Evolutionary conservation across 2,888 invertebrate species (phyloP).

Genomic region (Acholoe squamosa): DNA sequence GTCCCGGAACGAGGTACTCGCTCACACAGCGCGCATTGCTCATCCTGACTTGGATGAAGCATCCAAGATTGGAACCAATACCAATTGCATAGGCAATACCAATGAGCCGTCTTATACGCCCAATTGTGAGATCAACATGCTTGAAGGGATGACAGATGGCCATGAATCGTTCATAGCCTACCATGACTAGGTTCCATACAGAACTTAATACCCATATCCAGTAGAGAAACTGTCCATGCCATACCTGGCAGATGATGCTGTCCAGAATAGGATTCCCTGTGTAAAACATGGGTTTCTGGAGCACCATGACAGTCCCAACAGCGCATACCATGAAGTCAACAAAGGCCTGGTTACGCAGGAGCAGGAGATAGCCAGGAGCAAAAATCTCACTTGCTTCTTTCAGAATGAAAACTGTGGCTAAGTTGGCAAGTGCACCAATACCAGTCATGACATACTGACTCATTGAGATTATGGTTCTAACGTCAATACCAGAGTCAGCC

Average conservation of each 20-base stretch:
- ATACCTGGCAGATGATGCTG: constrained; percentile 45
- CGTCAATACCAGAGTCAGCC: background rate
- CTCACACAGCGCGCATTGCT: background rate
- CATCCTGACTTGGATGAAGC: background rate
- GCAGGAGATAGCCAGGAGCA: constrained; percentile 41
- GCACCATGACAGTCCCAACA: background rate
- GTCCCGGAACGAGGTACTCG: constrained; percentile 2
- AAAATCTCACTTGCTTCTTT: background rate
- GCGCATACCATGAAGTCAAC: constrained; percentile 24
- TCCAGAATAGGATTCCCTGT: constrained; percentile 9
- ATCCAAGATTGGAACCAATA: background rate
- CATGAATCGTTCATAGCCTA: constrained; percentile 52
- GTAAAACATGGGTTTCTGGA: background rate
- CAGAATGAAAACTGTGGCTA: constrained; percentile 18
- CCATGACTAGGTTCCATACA: constrained; percentile 62
- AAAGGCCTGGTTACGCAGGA: constrained; percentile 4
- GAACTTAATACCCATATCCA: constrained; percentile 40
- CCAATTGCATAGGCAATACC: constrained; percentile 11
- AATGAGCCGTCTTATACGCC: background rate
- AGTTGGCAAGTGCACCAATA: constrained; percentile 5
- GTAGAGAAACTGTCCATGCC: constrained; percentile 62
- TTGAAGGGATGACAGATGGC: constrained; percentile 47
- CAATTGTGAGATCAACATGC: constrained; percentile 37
- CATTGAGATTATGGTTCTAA: background rate
- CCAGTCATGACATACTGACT: constrained; percentile 24